Conservation (phyloP, 2,797 vertebrate genomes). For the Dipus sagitta region DNA sequence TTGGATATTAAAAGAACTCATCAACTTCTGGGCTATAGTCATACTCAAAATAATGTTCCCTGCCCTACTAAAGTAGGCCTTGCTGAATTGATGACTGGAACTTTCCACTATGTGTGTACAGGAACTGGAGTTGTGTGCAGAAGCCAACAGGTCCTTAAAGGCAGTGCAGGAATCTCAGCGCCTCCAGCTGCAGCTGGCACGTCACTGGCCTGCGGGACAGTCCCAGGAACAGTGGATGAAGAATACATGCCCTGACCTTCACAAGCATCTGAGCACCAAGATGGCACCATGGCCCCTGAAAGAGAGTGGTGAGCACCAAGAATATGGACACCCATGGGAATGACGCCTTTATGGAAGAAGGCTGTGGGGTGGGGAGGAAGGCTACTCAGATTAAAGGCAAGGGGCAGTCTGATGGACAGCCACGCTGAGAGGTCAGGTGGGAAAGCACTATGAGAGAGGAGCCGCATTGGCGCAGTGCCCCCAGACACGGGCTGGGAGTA, state of each 20-base stretch:
- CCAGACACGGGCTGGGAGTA: background rate
- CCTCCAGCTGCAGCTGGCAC: background rate
- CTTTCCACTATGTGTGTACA: slow-evolving; percentile 59
- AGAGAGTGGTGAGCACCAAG: slow-evolving; percentile 75
- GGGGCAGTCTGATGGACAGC: background rate
- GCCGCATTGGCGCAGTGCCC: accelerated
- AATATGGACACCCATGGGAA: background rate
- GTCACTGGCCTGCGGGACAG: slow-evolving; percentile 33
- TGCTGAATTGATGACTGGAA: background rate
- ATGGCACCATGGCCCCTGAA: slow-evolving; percentile 36
- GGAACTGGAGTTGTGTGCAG: slow-evolving; percentile 58
- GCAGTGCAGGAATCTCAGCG: background rate
- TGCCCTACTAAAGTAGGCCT: background rate
- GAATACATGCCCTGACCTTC: background rate
- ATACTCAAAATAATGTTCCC: background rate
- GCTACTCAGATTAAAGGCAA: background rate
- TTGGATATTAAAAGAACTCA: background rate
- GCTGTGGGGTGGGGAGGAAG: background rate
- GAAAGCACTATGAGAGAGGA: background rate
- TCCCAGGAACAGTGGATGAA: slow-evolving; percentile 42
- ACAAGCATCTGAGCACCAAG: slow-evolving; percentile 41
- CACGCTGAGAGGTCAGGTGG: background rate
- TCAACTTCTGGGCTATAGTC: slow-evolving; percentile 2
- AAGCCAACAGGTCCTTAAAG: slow-evolving; percentile 39
- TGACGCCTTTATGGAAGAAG: background rate